Percentiles rank a stretch among this genome's conserved stretches.
phyloP scores from a whole-genome alignment of 2,113 vertebrate species.

The Felis catus region F.catus_Fca126_mat1.0 CM031412.1:115838501-115839000 shows the following conservation, averaged over 20 bases:
- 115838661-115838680: neutral
- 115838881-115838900: neutral
- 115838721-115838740: neutral
- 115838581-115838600: neutral
- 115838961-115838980: constrained; percentile 9
- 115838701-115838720: neutral
- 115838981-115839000: neutral
- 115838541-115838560: neutral
- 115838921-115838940: neutral
- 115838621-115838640: neutral
- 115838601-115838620: neutral
- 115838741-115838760: neutral
- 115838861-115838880: neutral
- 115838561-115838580: neutral
- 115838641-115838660: neutral
- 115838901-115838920: neutral
- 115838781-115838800: constrained; percentile 25
- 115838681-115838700: neutral
- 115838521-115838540: neutral
- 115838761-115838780: neutral
- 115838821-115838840: neutral
- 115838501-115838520: neutral
- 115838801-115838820: constrained; percentile 17
- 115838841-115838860: neutral
- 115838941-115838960: neutral